Percentiles rank a stretch among this genome's conserved stretches.
These are phyloP conservation scores for Plagodis dolabraria DNA, from an alignment of 2,888 invertebrate species.

Conservation along the genomic window DNA sequence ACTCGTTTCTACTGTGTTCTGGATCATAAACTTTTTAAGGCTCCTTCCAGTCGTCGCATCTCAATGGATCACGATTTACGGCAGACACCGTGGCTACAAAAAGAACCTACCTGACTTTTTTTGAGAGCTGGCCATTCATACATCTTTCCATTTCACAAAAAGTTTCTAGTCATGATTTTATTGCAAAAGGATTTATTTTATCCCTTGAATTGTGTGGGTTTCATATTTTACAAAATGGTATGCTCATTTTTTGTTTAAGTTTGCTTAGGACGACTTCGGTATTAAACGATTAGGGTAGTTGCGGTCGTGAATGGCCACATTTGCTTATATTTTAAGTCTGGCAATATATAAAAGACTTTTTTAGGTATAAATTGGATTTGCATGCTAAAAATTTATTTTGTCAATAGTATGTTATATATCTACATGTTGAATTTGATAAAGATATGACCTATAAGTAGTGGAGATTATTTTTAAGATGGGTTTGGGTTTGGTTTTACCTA, in stretches of 20 bases:
- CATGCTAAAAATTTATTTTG: too few species aligned
- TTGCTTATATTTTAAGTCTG: slow-evolving; percentile 1
- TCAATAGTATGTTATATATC: too few species aligned
- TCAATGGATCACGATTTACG: slow-evolving; percentile 76
- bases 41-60: slow-evolving; percentile 54
- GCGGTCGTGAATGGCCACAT: slow-evolving; percentile 18
- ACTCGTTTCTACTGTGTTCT: slow-evolving; percentile 1
- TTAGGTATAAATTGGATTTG: too few species aligned
- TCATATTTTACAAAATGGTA: slow-evolving; percentile 20
- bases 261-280: slow-evolving; percentile 26
- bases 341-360: neutral
- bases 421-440: too few species aligned
- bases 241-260: slow-evolving; percentile 24
- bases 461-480: too few species aligned
- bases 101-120: slow-evolving; percentile 55
- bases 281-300: slow-evolving; percentile 18
- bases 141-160: slow-evolving; percentile 36
- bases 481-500: too few species aligned
- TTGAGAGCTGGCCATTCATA: slow-evolving; percentile 41
- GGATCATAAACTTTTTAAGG: slow-evolving; percentile 52
- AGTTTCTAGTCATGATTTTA: slow-evolving; percentile 33
- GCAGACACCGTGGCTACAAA: slow-evolving; percentile 78
- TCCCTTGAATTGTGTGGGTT: slow-evolving; percentile 15
- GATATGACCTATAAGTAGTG: too few species aligned
- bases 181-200: slow-evolving; percentile 29